Evolutionary conservation across 2,797 vertebrate species (phyloP), one percentile per base, ranked within the genome.

Genomic region (Simalia tracyae): DNA sequence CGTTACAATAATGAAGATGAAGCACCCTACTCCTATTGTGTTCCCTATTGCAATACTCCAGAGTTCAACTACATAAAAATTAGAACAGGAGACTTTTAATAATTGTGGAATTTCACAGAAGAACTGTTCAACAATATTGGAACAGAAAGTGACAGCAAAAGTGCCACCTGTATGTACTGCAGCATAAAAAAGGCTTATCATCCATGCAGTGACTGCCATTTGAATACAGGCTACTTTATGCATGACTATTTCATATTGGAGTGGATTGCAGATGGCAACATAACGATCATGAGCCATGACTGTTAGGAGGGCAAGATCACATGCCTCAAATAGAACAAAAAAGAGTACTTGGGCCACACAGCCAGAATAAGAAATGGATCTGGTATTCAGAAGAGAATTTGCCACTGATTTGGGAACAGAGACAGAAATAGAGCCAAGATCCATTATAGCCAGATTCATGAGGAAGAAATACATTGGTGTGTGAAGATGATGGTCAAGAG

Each of bases 31-130:
- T 59, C 57, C 57, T 14, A 50, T 50, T 50, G 50, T 7, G 50
- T 50, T 50, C 50, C 50, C 50, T 50, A 50, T 50, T 36, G 3
- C n/a, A 15, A 17, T 46, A 81, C 17, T 7, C 14, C 15, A 81
- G 7, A 50, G 36, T 28, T 84, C 36, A 84, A 84, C 81, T 26
- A 84, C 8, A 57, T 26, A 50, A 15, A 46, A 24, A 5, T 63
- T 14, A 87, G 86, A 63, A 3, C 57, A 87, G 26, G 89, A 50
- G 24, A 90, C 36, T 17, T 91, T 91, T 66, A 91, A 26, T 28
- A 91, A 46, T 19, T 86, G 54, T 87, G 90, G 90, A 22, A 91
- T 7, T 89, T 89, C 89, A 89, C 89, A 89, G 50, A 89, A 89
- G 11, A 89, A 89, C 68, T 89, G 89, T 2, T 28, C 8, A 19